Evolutionary conservation across 2,888 invertebrate species (phyloP).

Genomic region (Drosophila dives): DNA sequence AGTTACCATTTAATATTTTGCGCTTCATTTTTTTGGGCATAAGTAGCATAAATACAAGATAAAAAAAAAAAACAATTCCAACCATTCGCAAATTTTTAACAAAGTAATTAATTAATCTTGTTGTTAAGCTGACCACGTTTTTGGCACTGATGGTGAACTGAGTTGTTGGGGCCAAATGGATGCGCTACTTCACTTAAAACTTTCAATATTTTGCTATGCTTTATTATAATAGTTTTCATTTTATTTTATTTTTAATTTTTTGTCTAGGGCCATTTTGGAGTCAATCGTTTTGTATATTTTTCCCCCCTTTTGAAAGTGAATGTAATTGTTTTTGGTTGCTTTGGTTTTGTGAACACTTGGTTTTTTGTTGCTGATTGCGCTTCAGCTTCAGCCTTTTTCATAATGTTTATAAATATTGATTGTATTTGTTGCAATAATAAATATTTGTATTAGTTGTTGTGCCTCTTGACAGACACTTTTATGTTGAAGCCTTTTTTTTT

Average conservation of each 20-base stretch:
- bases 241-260: constrained; percentile 21
- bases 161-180: constrained; percentile 16
- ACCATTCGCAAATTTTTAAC: constrained; percentile 21
- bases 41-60: constrained; percentile 26
- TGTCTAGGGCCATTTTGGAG: constrained; percentile 38
- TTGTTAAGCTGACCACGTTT: constrained; percentile 47
- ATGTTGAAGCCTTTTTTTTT: constrained; percentile 43
- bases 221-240: constrained; percentile 50
- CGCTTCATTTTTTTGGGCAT: constrained; percentile 45
- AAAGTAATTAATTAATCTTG: constrained; percentile 64
- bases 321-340: constrained; percentile 43
- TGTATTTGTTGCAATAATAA: constrained; percentile 66
- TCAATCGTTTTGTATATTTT: constrained; percentile 34
- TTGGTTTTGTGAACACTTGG: constrained; percentile 46
- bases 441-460: constrained; percentile 55
- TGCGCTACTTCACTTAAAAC: constrained; percentile 59
- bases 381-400: constrained; percentile 55
- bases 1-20: constrained; percentile 52
- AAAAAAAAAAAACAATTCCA: constrained; percentile 5
- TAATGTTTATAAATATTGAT: constrained; percentile 70
- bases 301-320: constrained; percentile 57
- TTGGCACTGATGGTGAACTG: constrained; percentile 27
- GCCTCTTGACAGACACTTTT: constrained; percentile 38
- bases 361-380: constrained; percentile 65
- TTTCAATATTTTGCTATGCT: constrained; percentile 64